Evolutionary conservation across 2,797 vertebrate species (phyloP).

Genomic region (Oryzias sinensis): DNA sequence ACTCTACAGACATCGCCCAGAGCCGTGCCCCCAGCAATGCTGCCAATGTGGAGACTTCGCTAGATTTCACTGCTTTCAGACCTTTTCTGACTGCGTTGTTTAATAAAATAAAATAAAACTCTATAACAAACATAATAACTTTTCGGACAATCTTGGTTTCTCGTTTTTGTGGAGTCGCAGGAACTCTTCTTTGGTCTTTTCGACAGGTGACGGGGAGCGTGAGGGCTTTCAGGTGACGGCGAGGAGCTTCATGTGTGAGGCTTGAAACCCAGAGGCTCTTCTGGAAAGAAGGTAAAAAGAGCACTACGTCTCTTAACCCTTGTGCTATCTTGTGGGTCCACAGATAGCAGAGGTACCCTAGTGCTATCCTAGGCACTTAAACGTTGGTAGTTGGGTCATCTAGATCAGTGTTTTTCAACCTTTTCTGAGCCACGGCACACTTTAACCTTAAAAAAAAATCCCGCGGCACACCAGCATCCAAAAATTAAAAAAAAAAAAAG

Average conservation of each 20-base stretch:
- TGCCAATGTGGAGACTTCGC: constrained; percentile 6
- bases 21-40: constrained; percentile 23
- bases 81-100: not conserved
- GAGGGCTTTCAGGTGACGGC: constrained; percentile 4
- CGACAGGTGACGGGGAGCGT: not conserved
- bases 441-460: too few relatives aligned
- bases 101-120: not conserved
- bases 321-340: too few relatives aligned
- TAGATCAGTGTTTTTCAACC: too few relatives aligned
- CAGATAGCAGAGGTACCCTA: too few relatives aligned
- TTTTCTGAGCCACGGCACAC: too few relatives aligned
- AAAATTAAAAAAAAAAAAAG: too few relatives aligned
- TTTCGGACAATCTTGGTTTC: constrained; percentile 6
- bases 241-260: constrained; percentile 5
- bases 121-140: constrained; percentile 3
- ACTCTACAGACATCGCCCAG: constrained; percentile 24
- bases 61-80: constrained; percentile 14
- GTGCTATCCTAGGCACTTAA: too few relatives aligned
- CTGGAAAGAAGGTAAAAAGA: too few relatives aligned
- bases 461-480: too few relatives aligned
- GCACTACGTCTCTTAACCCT: not conserved
- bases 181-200: not conserved
- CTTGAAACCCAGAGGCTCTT: constrained; percentile 7
- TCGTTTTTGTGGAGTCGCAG: too few relatives aligned
- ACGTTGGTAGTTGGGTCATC: too few relatives aligned